A percentile compares a stretch with the other conserved stretches of the same genome.
These are phyloP conservation scores for Ephialtes manifestator DNA, from an alignment of 2,888 invertebrate species.

Conservation along the genomic window DNA sequence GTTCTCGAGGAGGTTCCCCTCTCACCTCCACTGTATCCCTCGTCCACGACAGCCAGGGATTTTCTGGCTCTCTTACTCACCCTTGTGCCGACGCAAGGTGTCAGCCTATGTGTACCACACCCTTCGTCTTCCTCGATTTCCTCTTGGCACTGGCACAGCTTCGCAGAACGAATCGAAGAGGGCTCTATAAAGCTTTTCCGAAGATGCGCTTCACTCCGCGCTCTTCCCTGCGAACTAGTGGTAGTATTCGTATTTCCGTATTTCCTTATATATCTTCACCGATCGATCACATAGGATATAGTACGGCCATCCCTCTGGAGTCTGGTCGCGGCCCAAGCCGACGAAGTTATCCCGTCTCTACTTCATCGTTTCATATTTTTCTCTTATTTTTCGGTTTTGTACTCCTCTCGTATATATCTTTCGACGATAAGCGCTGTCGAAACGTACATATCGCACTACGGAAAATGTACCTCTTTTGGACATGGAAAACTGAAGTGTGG, in stretches of 20 bases:
- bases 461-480: neutral
- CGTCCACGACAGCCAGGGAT: slow-evolving; percentile 42
- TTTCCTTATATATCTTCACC: slow-evolving; percentile 29
- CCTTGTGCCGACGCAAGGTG: slow-evolving; percentile 36
- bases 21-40: slow-evolving; percentile 27
- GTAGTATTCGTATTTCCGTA: slow-evolving; percentile 52
- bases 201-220: slow-evolving; percentile 20
- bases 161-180: slow-evolving; percentile 29
- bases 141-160: slow-evolving; percentile 53
- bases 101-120: slow-evolving; percentile 20
- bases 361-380: slow-evolving; percentile 7
- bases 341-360: slow-evolving; percentile 15
- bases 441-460: slow-evolving; percentile 22
- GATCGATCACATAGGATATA: slow-evolving; percentile 42
- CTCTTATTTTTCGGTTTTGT: slow-evolving; percentile 12
- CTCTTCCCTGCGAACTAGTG: neutral
- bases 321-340: slow-evolving; percentile 1
- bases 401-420: slow-evolving; percentile 3
- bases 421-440: slow-evolving; percentile 21
- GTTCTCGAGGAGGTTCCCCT: slow-evolving; percentile 27
- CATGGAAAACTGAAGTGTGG: slow-evolving; percentile 4
- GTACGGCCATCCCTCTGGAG: neutral
- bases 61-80: slow-evolving; percentile 52
- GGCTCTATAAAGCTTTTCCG: slow-evolving; percentile 49
- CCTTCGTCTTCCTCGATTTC: slow-evolving; percentile 47